Evolutionary conservation across 2,113 vertebrate species (phyloP).

Genomic region (Andinoacara biseriatus): DNA sequence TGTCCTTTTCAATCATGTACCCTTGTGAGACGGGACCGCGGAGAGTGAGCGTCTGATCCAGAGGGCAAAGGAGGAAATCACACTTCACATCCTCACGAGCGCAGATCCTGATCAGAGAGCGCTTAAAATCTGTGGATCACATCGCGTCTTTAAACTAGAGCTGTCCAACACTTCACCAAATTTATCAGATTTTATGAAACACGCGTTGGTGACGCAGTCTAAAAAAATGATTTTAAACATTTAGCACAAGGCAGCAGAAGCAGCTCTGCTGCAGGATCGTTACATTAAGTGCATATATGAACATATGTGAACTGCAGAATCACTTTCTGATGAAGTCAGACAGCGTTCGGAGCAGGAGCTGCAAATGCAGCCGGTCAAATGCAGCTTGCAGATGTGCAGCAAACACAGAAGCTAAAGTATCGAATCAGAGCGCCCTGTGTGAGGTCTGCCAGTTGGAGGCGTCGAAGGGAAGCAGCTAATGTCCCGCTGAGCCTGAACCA

Average conservation of each 20-base stretch:
- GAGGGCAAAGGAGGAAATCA: slow-evolving; percentile 51
- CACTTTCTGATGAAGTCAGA: background rate
- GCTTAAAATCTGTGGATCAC: slow-evolving; percentile 37
- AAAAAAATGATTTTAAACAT: background rate
- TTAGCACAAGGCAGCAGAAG: background rate
- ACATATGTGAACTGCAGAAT: background rate
- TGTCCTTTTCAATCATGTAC: slow-evolving; percentile 68
- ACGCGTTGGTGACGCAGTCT: background rate
- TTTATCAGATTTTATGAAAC: background rate
- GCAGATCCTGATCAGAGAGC: slow-evolving; percentile 47
- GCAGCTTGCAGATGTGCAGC: background rate
- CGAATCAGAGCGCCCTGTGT: background rate
- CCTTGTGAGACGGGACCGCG: slow-evolving; percentile 52
- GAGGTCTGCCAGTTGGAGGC: background rate
- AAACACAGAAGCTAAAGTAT: background rate
- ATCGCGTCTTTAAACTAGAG: slow-evolving; percentile 51
- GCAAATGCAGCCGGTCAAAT: background rate
- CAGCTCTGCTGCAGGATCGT: background rate
- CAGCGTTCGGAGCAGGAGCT: background rate
- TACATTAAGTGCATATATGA: slow-evolving; percentile 18
- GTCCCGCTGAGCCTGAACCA: background rate
- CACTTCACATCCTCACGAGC: slow-evolving; percentile 39
- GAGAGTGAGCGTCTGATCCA: slow-evolving; percentile 53
- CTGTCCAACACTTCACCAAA: slow-evolving; percentile 12
- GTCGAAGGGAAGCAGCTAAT: background rate